Evolutionary conservation across 2,888 invertebrate species (phyloP), one percentile per base, ranked within the genome.

Genomic region (Drosophila cyrtoloma): DNA sequence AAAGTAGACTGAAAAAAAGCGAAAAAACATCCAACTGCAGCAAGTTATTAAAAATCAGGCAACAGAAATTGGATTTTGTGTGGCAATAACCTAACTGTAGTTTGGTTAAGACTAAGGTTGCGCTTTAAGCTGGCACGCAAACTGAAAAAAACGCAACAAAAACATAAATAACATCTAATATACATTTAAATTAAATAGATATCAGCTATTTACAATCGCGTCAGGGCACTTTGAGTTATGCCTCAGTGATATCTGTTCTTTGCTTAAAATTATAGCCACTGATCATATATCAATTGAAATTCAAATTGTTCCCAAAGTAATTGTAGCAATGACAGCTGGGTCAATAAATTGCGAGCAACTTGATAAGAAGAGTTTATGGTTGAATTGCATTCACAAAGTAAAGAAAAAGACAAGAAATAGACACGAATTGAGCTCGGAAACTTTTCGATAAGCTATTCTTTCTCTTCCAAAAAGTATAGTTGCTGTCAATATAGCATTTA

Each of bases 1-100:
- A 53, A 3, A 14, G 28, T 42, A 1, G 59, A 39, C 22, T 16
- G 47, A 56, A 35, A 51, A 57, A 30, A n/a, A 55, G 58, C 22
- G 14, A 44, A 56, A 14, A 60, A 60, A 52, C n/a, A 26, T 60
- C 61, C 59, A 64, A 66, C 75, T 75, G 55, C 65, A 63, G 76
- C 63, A 75, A 80, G 81, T 78, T 78, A 78, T 78, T 78, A 78
- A 78, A 78, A 77, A 78, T 71, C 78, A 68, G 59, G 39, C 70
- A 65, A 60, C 42, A 66, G 62, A 77, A 77, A 81, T 81, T 81
- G 71, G 39, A 65, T 75, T 79, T 77, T 42, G 33, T 56, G 42
- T 42, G 59, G 62, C 28, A 61, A 65, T 65, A 60, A 60, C 60
- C 39, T 10, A 22, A 51, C 39, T 71, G 52, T 19, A 12, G 26